Evolutionary conservation across 2,113 vertebrate genomes (phyloP).

Genomic region (Microcebus tavaratra): DNA sequence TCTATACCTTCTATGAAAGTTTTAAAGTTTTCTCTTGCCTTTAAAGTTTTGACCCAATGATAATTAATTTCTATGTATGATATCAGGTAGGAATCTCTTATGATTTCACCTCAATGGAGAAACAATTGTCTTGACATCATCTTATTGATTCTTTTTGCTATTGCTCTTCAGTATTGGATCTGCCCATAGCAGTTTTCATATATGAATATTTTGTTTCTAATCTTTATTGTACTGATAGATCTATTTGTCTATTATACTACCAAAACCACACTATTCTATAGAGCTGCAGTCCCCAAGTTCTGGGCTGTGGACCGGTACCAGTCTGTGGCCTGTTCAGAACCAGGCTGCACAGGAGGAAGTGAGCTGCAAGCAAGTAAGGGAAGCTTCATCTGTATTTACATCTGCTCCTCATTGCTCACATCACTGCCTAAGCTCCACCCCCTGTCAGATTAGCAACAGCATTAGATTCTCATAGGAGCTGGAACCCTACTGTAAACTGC

Average conservation of each 20-base stretch:
- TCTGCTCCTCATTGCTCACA: too few species aligned
- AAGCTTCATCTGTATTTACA: too few species aligned
- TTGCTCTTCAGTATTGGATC: neutral
- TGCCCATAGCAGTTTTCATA: neutral
- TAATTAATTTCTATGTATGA: neutral
- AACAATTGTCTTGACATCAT: neutral
- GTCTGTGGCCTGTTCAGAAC: too few species aligned
- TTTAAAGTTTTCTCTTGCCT: neutral
- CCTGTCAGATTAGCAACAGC: too few species aligned
- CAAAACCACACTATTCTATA: neutral
- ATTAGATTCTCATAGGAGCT: too few species aligned
- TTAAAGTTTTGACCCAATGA: constrained; percentile 8
- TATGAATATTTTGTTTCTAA: neutral
- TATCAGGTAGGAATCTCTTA: neutral
- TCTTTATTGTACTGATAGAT: neutral
- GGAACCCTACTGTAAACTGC: too few species aligned
- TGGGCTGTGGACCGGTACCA: too few species aligned
- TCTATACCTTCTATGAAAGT: neutral
- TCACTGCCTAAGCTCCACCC: too few species aligned
- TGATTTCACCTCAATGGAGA: neutral
- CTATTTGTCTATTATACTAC: neutral
- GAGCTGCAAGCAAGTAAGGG: too few species aligned
- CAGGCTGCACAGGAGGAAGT: too few species aligned
- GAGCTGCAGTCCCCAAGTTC: too few species aligned
- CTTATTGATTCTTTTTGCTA: neutral